phyloP scores from a whole-genome alignment of 2,888 invertebrate genomes.

The Lithodes maja region DNA sequence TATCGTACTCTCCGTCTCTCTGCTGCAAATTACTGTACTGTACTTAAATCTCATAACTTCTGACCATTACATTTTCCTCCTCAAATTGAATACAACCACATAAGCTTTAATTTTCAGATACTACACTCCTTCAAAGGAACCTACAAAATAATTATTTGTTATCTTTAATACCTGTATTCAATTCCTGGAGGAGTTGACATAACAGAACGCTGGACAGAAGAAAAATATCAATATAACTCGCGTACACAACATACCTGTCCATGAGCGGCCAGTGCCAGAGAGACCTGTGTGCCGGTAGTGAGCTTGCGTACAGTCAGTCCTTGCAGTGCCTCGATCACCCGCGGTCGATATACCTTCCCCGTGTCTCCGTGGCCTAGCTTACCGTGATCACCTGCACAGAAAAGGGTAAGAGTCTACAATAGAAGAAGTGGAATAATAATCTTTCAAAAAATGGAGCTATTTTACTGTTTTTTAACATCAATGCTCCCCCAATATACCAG shows the following conservation, averaged over 20 bases:
- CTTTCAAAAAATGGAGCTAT: not conserved
- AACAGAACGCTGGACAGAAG: too few relatives aligned
- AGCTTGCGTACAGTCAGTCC: slow-evolving; percentile 79
- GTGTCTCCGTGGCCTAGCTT: slow-evolving; percentile 77
- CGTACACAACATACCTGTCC: slow-evolving; percentile 75
- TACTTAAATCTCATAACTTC: too few relatives aligned
- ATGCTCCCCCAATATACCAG: not conserved
- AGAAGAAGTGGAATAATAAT: not conserved
- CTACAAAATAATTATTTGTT: too few relatives aligned
- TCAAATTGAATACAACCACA: too few relatives aligned
- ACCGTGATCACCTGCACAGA: slow-evolving; percentile 77
- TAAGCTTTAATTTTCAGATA: not conserved
- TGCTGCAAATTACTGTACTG: too few relatives aligned
- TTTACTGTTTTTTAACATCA: too few relatives aligned
- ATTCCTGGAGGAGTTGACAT: too few relatives aligned
- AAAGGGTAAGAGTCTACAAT: not conserved
- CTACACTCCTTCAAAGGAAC: too few relatives aligned
- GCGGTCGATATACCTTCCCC: slow-evolving; percentile 78
- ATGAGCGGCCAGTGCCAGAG: slow-evolving; percentile 77
- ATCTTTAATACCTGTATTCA: too few relatives aligned
- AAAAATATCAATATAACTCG: not conserved
- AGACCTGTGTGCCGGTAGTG: slow-evolving; percentile 78
- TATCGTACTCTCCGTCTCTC: too few relatives aligned
- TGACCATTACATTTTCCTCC: too few relatives aligned
- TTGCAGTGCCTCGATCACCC: slow-evolving; percentile 79